A percentile compares a stretch with the other conserved stretches of the same genome.
Evolutionary conservation across 2,888 invertebrate species (phyloP).

Genomic region (Malachius bipustulatus): DNA sequence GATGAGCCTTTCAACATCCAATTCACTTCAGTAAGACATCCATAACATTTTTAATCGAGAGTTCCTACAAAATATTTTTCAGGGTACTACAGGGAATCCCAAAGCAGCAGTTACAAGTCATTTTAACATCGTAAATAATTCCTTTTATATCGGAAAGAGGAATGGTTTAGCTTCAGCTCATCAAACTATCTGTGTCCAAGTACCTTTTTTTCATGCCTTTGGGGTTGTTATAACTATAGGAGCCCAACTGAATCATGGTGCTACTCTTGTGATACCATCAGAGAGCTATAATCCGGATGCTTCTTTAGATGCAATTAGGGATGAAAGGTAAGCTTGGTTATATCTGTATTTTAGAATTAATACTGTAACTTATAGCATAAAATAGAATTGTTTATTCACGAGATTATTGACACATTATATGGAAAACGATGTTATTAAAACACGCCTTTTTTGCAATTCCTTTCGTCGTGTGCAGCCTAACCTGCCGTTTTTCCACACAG

Average conservation of each 20-base stretch:
- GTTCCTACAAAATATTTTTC: constrained; percentile 16
- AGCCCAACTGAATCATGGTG: constrained; percentile 46
- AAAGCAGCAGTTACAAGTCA: constrained; percentile 67
- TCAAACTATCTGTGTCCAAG: constrained; percentile 48
- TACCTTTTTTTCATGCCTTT: constrained; percentile 75
- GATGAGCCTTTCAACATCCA: constrained; percentile 64
- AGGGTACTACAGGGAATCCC: constrained; percentile 48
- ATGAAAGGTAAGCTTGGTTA: constrained; percentile 49
- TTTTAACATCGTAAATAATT: constrained; percentile 64
- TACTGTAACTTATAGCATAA: too few species aligned
- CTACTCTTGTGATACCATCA: constrained; percentile 49
- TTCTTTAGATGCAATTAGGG: constrained; percentile 48
- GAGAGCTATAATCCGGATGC: constrained; percentile 48
- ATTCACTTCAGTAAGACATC: constrained; percentile 56
- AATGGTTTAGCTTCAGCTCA: constrained; percentile 37
- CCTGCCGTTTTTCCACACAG: too few species aligned
- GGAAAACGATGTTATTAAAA: too few species aligned
- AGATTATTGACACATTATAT: too few species aligned
- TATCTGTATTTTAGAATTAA: too few species aligned
- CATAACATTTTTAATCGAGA: constrained; percentile 4
- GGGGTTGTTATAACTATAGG: constrained; percentile 56
- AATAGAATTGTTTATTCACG: too few species aligned
- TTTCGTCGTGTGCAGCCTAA: too few species aligned
- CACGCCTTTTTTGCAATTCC: too few species aligned
- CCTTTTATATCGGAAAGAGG: constrained; percentile 48